Conservation (phyloP, 2,113 vertebrate genomes). For the Pelodiscus sinensis region DNA sequence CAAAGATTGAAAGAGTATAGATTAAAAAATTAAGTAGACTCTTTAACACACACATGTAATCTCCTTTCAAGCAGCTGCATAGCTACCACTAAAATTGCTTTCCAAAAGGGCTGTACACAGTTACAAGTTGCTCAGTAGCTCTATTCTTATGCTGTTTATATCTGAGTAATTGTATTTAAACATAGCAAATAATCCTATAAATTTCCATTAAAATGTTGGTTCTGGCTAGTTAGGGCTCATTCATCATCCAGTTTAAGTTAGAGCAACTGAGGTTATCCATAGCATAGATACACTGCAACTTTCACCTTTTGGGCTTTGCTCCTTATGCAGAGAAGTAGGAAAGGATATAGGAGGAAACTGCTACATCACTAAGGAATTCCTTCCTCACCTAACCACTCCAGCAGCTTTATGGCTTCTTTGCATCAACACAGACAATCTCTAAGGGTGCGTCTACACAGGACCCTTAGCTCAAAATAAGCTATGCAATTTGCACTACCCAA, state of each 20-base stretch:
- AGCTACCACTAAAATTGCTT: not conserved
- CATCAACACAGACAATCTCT: not conserved
- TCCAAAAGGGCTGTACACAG: not conserved
- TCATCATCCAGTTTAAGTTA: not conserved
- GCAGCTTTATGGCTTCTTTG: not conserved
- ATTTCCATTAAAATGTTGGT: not conserved
- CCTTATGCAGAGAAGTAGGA: not conserved
- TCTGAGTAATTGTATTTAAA: not conserved
- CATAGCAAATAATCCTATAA: not conserved
- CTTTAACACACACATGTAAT: not conserved
- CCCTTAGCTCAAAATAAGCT: too few relatives aligned
- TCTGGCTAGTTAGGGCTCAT: not conserved
- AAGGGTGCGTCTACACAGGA: not conserved
- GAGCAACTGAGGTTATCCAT: not conserved
- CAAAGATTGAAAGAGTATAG: not conserved
- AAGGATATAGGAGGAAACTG: not conserved
- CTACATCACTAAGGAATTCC: not conserved
- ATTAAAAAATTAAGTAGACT: not conserved
- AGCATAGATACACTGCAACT: not conserved
- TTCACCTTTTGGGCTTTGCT: not conserved
- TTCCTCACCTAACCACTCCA: not conserved
- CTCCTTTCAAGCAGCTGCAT: not conserved
- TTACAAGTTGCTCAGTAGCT: rapidly evolving
- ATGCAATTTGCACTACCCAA: too few relatives aligned
- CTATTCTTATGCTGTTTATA: rapidly evolving